Conservation (phyloP, 2,888 invertebrate genomes). For the Falcaria lacertinaria region DNA sequence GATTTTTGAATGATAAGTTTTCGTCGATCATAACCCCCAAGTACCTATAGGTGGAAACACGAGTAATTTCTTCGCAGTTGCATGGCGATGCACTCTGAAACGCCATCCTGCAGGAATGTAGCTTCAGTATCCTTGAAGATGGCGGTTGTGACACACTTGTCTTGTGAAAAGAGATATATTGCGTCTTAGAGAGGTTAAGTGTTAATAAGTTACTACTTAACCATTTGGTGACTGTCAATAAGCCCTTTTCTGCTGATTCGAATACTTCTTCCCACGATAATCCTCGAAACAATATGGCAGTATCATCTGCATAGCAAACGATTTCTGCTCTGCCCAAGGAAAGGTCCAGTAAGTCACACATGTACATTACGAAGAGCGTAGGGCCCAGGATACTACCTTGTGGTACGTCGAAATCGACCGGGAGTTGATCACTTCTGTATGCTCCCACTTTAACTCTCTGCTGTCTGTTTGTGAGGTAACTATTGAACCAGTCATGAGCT, state of each 20-base stretch:
- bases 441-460: conserved; percentile 7
- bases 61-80: too few relatives aligned
- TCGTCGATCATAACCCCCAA: background rate
- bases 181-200: background rate
- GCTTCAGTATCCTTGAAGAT: background rate
- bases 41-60: too few relatives aligned
- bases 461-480: conserved; percentile 6
- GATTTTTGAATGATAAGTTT: conserved; percentile 2
- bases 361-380: conserved; percentile 5
- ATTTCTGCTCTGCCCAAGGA: background rate
- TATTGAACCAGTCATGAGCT: conserved; percentile 5
- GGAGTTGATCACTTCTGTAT: too few relatives aligned
- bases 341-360: conserved; percentile 5
- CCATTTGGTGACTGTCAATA: background rate
- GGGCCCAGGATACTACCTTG: conserved; percentile 15
- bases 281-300: conserved; percentile 4
- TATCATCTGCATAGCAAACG: conserved; percentile 5
- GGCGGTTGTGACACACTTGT: background rate
- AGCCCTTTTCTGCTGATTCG: background rate
- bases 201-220: background rate
- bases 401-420: conserved; percentile 13
- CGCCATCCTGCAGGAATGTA: background rate
- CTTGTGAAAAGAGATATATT: background rate
- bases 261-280: background rate
- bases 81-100: too few relatives aligned